Evolutionary conservation across 2,888 invertebrate genomes (phyloP).

Genomic region (Adineta ricciae): DNA sequence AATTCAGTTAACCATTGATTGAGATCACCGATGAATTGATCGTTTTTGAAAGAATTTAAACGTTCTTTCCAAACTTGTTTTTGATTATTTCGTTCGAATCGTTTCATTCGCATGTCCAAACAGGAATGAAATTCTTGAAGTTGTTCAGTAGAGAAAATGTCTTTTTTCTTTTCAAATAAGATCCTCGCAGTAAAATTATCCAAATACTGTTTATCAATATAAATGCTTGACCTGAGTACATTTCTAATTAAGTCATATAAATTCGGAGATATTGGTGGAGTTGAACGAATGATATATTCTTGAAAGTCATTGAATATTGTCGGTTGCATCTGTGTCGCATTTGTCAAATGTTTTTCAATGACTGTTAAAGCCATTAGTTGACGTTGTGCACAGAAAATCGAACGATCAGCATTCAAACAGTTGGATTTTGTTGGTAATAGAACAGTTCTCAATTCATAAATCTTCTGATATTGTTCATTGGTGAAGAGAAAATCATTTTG

Average conservation of each 20-base stretch:
- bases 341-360: not conserved
- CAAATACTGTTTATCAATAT: not conserved
- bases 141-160: not conserved
- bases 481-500: not conserved
- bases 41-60: not conserved
- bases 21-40: not conserved
- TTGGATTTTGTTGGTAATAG: not conserved
- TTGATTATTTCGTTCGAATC: not conserved
- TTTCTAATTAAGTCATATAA: not conserved
- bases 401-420: not conserved
- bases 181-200: not conserved
- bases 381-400: not conserved
- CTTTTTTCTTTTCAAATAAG: not conserved
- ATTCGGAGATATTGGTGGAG: not conserved
- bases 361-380: not conserved
- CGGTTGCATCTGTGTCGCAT: not conserved
- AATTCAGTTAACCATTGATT: not conserved
- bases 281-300: conserved; percentile 8
- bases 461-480: not conserved
- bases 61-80: not conserved
- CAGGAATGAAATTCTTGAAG: not conserved
- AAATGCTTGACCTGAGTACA: not conserved
- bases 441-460: not conserved
- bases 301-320: conserved; percentile 4
- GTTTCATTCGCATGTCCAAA: not conserved